phyloP scores from a whole-genome alignment of 92 coral and sea anemone species.

The Porites rus region DNA sequence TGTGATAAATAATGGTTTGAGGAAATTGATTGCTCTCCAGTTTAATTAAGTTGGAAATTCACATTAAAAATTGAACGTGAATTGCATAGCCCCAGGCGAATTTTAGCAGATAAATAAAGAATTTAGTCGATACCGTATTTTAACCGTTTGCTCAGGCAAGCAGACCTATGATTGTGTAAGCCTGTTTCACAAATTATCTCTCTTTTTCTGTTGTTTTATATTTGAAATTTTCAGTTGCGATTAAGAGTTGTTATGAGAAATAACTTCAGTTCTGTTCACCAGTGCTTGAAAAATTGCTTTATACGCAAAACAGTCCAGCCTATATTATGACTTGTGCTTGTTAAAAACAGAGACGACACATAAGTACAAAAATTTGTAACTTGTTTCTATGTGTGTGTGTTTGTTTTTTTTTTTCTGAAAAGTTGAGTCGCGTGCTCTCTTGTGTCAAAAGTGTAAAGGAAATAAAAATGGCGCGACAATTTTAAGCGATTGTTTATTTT shows the following conservation, averaged over 20 bases:
- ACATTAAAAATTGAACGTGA: background rate
- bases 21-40: background rate
- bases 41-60: constrained; percentile 11
- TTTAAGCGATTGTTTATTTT: background rate
- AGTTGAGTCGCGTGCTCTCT: background rate
- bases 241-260: background rate
- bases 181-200: background rate
- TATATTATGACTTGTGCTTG: background rate
- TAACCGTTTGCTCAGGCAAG: background rate
- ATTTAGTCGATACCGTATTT: background rate
- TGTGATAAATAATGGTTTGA: background rate
- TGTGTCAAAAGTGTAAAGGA: background rate
- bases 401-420: too few species aligned
- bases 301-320: too few species aligned
- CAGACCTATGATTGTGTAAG: background rate
- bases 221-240: background rate
- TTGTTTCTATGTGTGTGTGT: too few species aligned
- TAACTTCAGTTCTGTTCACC: background rate
- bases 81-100: background rate
- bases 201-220: background rate
- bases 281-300: background rate
- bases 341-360: background rate
- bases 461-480: background rate
- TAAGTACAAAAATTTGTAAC: too few species aligned
- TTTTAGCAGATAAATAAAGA: background rate